Conservation (phyloP, 2,888 invertebrate species). For the Athrips mouffetella region DNA sequence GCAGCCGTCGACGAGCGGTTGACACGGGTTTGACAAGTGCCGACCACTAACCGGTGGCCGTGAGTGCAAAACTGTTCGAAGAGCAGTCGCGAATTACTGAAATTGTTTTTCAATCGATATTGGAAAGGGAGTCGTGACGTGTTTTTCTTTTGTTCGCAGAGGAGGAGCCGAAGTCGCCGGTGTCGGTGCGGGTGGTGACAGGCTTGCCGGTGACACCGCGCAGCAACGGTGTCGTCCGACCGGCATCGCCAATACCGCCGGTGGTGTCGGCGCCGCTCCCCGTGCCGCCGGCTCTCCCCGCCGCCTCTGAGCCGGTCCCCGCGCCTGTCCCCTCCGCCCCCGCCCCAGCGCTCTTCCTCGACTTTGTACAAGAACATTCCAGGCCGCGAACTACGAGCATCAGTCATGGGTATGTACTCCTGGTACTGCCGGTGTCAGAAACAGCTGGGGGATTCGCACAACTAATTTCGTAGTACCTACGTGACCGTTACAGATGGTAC, state of each 20-base stretch:
- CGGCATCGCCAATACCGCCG: conserved; percentile 37
- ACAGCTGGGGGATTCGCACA: conserved; percentile 58
- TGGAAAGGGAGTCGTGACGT: conserved; percentile 31
- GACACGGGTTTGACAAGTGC: conserved; percentile 72
- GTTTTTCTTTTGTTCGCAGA: conserved; percentile 56
- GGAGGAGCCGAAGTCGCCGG: conserved; percentile 71
- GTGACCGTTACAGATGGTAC: not conserved
- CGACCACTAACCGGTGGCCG: conserved; percentile 34
- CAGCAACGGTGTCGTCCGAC: conserved; percentile 57
- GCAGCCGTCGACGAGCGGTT: conserved; percentile 71
- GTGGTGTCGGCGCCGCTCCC: conserved; percentile 28
- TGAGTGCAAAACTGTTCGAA: conserved; percentile 12
- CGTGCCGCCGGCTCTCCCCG: conserved; percentile 24
- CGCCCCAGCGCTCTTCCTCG: conserved; percentile 55
- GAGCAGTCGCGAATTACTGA: conserved; percentile 31
- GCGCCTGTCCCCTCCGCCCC: conserved; percentile 35
- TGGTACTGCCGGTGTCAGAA: conserved; percentile 57
- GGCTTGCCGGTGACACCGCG: conserved; percentile 57
- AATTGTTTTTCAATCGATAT: conserved; percentile 28
- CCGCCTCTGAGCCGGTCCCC: conserved; percentile 29
- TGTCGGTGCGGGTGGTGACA: conserved; percentile 62
- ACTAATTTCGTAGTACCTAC: not conserved
- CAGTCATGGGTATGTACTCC: conserved; percentile 70
- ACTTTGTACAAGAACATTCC: conserved; percentile 76
- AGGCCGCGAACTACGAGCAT: conserved; percentile 68